Percentiles rank a stretch among this genome's conserved stretches.
Evolutionary conservation across 2,888 invertebrate species (phyloP).

Genomic region (Leucoptera coffeella): DNA sequence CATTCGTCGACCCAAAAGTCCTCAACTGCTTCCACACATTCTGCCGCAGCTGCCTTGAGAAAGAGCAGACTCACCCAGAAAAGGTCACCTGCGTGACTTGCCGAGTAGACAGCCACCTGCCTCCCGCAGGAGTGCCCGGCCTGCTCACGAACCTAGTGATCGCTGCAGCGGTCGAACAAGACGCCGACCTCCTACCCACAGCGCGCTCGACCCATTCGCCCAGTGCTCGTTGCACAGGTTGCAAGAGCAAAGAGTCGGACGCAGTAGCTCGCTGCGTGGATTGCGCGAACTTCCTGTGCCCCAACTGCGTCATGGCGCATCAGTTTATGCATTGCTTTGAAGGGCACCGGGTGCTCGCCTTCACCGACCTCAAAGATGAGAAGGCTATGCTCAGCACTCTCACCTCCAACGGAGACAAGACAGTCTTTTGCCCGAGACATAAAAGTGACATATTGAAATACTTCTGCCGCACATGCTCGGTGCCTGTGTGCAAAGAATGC

Average conservation of each 20-base stretch:
- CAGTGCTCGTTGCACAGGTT: conserved; percentile 82
- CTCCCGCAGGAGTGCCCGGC: conserved; percentile 56
- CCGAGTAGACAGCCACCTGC: conserved; percentile 47
- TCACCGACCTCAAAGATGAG: conserved; percentile 60
- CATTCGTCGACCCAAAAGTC: conserved; percentile 67
- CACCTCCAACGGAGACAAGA: conserved; percentile 54
- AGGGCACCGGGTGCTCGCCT: conserved; percentile 83
- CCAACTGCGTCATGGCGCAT: conserved; percentile 97
- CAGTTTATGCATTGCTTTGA: conserved; percentile 99
- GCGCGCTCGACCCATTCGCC: conserved; percentile 39
- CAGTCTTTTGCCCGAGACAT: conserved; percentile 80
- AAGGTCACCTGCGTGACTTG: conserved; percentile 70
- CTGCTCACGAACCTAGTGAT: conserved; percentile 61
- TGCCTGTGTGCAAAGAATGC: conserved; percentile 94
- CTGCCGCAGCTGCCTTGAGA: conserved; percentile 77
- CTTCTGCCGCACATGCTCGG: conserved; percentile 89
- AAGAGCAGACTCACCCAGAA: conserved; percentile 60
- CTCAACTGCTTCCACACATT: conserved; percentile 79
- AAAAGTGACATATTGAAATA: conserved; percentile 87
- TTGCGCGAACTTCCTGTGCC: conserved; percentile 93
- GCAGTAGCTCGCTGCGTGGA: conserved; percentile 95
- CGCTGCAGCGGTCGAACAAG: conserved; percentile 50
- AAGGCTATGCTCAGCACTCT: conserved; percentile 46
- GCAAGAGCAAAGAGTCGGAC: conserved; percentile 91
- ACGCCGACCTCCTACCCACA: conserved; percentile 41